Base-by-base conservation (phyloP, 1,140 invertebrate species). In the Zaprionus tsacasi region DNA sequence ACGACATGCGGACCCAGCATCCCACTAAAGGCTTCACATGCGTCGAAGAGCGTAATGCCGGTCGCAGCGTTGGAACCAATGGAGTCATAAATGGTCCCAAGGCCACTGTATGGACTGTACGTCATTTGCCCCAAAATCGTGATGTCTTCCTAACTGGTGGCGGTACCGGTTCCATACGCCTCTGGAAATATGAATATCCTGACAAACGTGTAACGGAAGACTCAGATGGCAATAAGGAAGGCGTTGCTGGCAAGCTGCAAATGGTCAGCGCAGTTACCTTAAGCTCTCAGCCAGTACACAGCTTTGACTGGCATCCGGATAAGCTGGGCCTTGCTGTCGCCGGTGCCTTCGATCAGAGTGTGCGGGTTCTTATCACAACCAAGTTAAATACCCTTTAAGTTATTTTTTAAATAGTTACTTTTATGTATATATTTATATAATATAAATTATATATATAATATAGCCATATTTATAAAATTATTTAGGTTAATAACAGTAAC, bases 151-250 rank as follows among this genome's bases (percentile, higher is more conserved):
- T 97, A 79, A 98, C 98, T 0, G 96, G 96, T 79, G 97, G 98
- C 8, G 98, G 98, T 11, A 95, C 95, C 88, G 98, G 98, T 33
- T 96, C 97, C 17, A 90, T 99, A 2, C 95, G 96, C 81, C 93
- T 99, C 12, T 99, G 98, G 98, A 97, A 99, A 95, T 99, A 99
- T 92, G 95, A 96, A 76, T 99, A 99, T 93, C 98, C 98, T 6
- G 94, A 95, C 36, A 96, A 95, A 74, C 93, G 98, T 57, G 94
- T 93, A 48, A 94, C 94, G 60, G 94, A 95, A 52, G 89, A 92
- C 57, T 95, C 96, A 73, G 95, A 97, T 69, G 97, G 96, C 0
- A 93, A 94, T 6, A 94, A 95, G 6, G 88, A 94, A 30, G 98
- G 98, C 13, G 95, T 98, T 0, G 92, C 95, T 13, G 98, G 98